Base-by-base conservation (phyloP, 2,113 vertebrate species). In the Chionomys nivalis region DNA sequence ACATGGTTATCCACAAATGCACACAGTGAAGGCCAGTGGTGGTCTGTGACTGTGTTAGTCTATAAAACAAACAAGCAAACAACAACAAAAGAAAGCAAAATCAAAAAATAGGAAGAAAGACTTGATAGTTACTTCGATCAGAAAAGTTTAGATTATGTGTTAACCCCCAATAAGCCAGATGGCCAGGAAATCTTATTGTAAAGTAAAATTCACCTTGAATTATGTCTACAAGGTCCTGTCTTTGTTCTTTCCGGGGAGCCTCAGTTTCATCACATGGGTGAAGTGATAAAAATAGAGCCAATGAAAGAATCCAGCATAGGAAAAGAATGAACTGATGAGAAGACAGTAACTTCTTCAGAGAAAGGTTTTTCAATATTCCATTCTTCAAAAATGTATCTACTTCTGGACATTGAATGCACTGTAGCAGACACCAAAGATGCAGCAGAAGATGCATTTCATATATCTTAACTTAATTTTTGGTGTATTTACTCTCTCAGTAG, bases 231-330 rank as follows among this genome's bases (percentile, higher is more conserved):
- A 65, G 16, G 39, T 19, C 58, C 36, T 26, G 16, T 14, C 65
- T 28, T 31, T 42, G 3, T 73, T 65, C 31, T 36, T 89, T 17
- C 2, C 28, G 1, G 5, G 11, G 11, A 88, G 9, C 1, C 44
- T 92, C 36, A 47, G 61, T 47, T 19, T 93, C 39, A 44, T 47
- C 61, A 2, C 66, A 49, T 4, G 11, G 0, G 47, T 23, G 44
- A 2, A 42, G 55, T 83, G 19, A 33, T 39, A 70, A 79, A 79
- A 0, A 4, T 5, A 63, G 63, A 17, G 21, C 47, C 36, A 92
- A 68, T 49, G 66, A 1, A 13, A 47, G 1, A 5, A 1, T 0
- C 13, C 33, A 2, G 55, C 3, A 2, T 23, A 86, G 19, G 75
- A 89, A 68, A 5, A 75, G 4, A 21, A 90, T 49, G 14, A 19